Conservation (phyloP, 2,113 vertebrate genomes). For the Misgurnus anguillicaudatus region DNA sequence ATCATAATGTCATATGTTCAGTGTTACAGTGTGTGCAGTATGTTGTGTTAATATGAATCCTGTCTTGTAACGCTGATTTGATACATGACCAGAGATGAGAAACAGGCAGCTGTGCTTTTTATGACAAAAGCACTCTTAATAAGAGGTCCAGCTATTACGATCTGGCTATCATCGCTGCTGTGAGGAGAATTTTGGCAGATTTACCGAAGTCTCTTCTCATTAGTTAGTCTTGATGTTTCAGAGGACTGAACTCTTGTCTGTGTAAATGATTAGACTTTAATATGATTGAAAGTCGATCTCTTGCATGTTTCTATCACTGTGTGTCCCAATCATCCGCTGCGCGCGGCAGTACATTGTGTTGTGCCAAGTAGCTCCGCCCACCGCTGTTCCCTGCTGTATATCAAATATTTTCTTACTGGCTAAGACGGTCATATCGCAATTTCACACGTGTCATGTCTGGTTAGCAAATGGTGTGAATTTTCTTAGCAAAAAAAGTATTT, state of each 20-base stretch:
- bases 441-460: background rate
- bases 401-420: background rate
- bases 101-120: slow-evolving; percentile 45
- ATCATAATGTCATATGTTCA: slow-evolving; percentile 12
- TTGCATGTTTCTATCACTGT: background rate
- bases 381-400: background rate
- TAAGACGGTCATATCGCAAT: background rate
- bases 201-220: slow-evolving; percentile 40
- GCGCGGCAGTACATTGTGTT: background rate
- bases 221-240: slow-evolving; percentile 40
- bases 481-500: too few relatives aligned
- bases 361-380: too few relatives aligned
- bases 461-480: background rate
- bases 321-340: background rate
- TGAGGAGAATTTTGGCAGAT: slow-evolving; percentile 43
- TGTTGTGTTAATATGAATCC: slow-evolving; percentile 30
- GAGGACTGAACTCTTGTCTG: slow-evolving; percentile 17
- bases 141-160: slow-evolving; percentile 43
- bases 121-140: slow-evolving; percentile 44
- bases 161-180: slow-evolving; percentile 31
- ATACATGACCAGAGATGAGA: slow-evolving; percentile 34
- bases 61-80: slow-evolving; percentile 29
- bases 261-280: background rate
- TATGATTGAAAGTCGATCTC: background rate
- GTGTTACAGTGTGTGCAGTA: slow-evolving; percentile 19